Evolutionary conservation across 2,888 invertebrate genomes (phyloP).

Genomic region (Cylloceria caligata): DNA sequence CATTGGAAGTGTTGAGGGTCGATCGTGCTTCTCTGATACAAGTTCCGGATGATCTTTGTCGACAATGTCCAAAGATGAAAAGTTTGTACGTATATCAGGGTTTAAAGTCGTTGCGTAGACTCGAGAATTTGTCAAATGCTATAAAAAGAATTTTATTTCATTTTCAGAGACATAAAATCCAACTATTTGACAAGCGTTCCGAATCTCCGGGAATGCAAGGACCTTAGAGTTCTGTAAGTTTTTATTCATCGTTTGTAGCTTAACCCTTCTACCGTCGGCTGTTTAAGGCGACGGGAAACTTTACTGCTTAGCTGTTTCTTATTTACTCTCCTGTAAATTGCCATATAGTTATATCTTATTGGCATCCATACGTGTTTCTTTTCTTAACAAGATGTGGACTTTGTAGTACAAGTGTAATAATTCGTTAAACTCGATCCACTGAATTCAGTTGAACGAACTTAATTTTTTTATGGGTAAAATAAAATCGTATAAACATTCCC

Average conservation of each 20-base stretch:
- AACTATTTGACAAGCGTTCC: slow-evolving; percentile 92
- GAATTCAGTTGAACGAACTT: too few species aligned
- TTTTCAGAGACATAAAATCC: slow-evolving; percentile 92
- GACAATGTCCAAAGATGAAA: slow-evolving; percentile 91
- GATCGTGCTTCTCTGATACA: slow-evolving; percentile 92
- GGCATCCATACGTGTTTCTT: too few species aligned
- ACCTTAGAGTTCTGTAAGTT: slow-evolving; percentile 95
- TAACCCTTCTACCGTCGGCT: too few species aligned
- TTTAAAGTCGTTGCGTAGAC: neutral
- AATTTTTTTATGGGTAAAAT: too few species aligned
- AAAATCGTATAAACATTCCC: too few species aligned
- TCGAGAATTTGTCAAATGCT: neutral
- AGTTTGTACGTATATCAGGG: slow-evolving; percentile 90
- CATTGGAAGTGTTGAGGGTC: slow-evolving; percentile 92
- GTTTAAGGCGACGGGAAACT: too few species aligned
- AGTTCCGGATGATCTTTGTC: slow-evolving; percentile 92
- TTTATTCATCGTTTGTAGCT: slow-evolving; percentile 16
- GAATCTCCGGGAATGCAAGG: slow-evolving; percentile 91
- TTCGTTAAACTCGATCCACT: too few species aligned
- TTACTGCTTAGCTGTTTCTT: too few species aligned
- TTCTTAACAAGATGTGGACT: too few species aligned
- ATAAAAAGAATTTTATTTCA: slow-evolving; percentile 43
- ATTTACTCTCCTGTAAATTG: too few species aligned
- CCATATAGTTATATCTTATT: too few species aligned
- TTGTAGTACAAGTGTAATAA: too few species aligned